These are phyloP conservation scores for Spea multiplicata DNA, from an alignment of 2,113 vertebrate species.

Conservation along the genomic window DNA sequence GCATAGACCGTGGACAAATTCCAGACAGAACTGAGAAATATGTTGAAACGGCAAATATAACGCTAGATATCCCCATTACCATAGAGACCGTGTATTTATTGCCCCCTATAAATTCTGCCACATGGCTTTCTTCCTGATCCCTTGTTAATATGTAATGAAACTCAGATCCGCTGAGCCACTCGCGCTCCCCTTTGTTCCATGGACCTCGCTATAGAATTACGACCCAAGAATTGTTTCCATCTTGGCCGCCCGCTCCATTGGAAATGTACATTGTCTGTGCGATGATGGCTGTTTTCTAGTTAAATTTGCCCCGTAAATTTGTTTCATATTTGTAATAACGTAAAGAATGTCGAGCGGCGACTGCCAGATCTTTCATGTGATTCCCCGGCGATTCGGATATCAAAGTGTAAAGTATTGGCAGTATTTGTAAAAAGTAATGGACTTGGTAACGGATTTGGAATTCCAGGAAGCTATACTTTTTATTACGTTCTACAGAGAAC, in stretches of 20 bases:
- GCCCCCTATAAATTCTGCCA: constrained; percentile 2
- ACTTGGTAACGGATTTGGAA: too few species aligned
- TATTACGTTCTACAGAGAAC: too few species aligned
- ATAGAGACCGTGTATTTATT: background rate
- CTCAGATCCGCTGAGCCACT: constrained; percentile 2
- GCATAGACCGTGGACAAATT: background rate
- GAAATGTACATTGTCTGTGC: background rate
- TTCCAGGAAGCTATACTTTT: too few species aligned
- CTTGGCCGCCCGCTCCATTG: background rate
- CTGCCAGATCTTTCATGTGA: too few species aligned
- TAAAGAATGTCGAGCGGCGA: too few species aligned
- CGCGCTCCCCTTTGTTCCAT: constrained; percentile 1
- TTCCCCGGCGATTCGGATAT: too few species aligned
- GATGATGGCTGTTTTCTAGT: too few species aligned
- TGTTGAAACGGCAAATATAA: constrained; percentile 4
- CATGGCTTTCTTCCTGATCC: constrained; percentile 12
- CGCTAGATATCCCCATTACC: background rate
- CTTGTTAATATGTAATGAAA: constrained; percentile 11
- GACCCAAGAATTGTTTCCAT: constrained; percentile 6
- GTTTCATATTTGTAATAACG: too few species aligned
- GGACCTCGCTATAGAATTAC: constrained; percentile 16
- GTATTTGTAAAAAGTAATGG: too few species aligned
- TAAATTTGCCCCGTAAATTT: too few species aligned
- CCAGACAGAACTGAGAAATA: constrained; percentile 4
- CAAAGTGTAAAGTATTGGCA: too few species aligned